Evolutionary conservation across 2,113 vertebrate species (phyloP).

Genomic region (Tupaia chinensis): DNA sequence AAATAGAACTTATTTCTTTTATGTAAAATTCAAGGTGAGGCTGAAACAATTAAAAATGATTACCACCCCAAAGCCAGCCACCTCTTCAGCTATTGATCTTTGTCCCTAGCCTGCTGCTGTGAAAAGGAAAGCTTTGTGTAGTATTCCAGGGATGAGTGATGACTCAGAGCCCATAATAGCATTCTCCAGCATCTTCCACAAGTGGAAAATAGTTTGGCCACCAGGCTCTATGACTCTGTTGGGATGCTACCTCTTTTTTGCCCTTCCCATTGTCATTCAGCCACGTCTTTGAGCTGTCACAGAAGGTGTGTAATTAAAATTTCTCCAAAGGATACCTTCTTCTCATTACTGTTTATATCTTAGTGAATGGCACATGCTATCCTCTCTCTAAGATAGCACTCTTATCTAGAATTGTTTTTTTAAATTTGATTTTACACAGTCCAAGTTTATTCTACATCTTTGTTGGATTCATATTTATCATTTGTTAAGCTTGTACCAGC

Average conservation of each 20-base stretch:
- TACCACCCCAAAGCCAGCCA: too few relatives aligned
- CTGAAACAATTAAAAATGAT: neutral
- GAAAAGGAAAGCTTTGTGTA: neutral
- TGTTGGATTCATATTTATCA: neutral
- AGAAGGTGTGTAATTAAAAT: neutral
- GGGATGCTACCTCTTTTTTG: neutral
- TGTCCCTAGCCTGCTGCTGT: too few relatives aligned
- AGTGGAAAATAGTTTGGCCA: neutral
- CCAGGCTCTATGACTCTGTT: neutral
- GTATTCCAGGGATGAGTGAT: neutral
- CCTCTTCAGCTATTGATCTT: fast-evolving
- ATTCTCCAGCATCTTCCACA: neutral
- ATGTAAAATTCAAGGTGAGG: conserved; percentile 7
- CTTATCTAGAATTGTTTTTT: neutral
- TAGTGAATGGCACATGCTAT: neutral
- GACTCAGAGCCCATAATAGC: neutral
- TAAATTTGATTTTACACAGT: neutral
- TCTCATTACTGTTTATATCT: neutral
- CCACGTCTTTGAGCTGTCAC: neutral
- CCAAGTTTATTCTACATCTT: neutral
- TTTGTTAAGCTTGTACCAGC: neutral
- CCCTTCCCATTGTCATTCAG: neutral
- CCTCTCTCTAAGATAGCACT: neutral
- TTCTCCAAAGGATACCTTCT: neutral
- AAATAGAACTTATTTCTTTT: conserved; percentile 39